Percentiles rank a stretch among this genome's conserved stretches.
phyloP scores from a whole-genome alignment of 2,113 vertebrate species.

The Oreochromis spilurus region DNA sequence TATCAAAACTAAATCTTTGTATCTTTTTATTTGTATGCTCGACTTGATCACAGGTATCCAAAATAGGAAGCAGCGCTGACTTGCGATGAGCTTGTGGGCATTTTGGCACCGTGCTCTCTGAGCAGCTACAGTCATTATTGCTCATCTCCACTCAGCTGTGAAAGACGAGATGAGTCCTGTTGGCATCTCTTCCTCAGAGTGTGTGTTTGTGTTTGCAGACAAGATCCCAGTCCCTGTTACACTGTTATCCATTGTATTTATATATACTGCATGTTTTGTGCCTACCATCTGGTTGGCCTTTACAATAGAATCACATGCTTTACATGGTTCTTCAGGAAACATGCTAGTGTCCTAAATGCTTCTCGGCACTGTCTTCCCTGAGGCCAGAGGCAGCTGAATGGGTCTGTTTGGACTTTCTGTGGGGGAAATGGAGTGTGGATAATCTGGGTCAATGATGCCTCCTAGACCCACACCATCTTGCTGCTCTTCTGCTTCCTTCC shows the following conservation, averaged over 20 bases:
- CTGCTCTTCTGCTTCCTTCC: neutral
- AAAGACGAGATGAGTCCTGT: slow-evolving; percentile 57
- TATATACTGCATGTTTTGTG: neutral
- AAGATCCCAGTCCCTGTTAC: neutral
- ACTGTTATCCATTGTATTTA: neutral
- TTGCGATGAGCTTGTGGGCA: neutral
- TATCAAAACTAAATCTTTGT: neutral
- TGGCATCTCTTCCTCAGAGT: neutral
- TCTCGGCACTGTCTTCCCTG: neutral
- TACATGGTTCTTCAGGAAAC: neutral
- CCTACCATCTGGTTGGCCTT: neutral
- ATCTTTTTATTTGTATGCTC: neutral
- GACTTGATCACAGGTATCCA: neutral
- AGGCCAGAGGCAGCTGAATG: slow-evolving; percentile 51
- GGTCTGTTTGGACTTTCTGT: slow-evolving; percentile 58
- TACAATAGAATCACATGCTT: neutral
- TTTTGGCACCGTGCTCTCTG: neutral
- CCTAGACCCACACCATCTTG: slow-evolving; percentile 17
- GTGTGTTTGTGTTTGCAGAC: neutral
- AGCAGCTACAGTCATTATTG: slow-evolving; percentile 25
- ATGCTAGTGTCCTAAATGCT: neutral
- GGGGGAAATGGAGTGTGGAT: slow-evolving; percentile 64
- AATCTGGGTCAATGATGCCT: slow-evolving; percentile 56
- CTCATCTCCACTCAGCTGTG: slow-evolving; percentile 34
- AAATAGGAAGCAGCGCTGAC: neutral